Percentiles rank a stretch among this genome's conserved stretches.
Conservation (phyloP, 2,113 vertebrate species). For the Sylvia atricapilla region DNA sequence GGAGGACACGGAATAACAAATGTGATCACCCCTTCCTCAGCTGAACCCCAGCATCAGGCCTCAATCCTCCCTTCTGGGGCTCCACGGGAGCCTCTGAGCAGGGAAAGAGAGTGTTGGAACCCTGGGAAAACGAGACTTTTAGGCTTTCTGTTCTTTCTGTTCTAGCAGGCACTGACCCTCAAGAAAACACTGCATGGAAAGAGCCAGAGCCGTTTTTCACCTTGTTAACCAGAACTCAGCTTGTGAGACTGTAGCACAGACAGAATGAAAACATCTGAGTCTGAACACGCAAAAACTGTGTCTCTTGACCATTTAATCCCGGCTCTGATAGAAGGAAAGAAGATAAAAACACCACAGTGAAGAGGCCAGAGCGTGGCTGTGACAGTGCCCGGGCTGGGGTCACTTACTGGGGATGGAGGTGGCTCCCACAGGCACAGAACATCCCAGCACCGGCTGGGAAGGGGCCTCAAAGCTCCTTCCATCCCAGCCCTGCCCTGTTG, state of each 20-base stretch:
- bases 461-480: rapidly evolving
- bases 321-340: too few species aligned
- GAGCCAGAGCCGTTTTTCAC: too few species aligned
- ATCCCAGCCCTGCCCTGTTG: rapidly evolving
- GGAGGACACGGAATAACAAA: not conserved
- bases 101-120: not conserved
- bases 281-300: too few species aligned
- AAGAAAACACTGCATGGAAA: too few species aligned
- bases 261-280: too few species aligned
- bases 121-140: too few species aligned
- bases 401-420: rapidly evolving
- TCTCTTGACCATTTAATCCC: too few species aligned
- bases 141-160: too few species aligned
- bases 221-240: too few species aligned
- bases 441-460: not conserved
- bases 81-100: not conserved
- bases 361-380: rapidly evolving
- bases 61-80: not conserved
- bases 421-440: not conserved
- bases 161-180: too few species aligned
- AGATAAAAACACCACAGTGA: too few species aligned
- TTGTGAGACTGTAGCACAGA: too few species aligned
- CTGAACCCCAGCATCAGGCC: rapidly evolving
- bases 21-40: not conserved
- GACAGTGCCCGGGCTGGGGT: rapidly evolving